A percentile compares a stretch with the other conserved stretches of the same genome.
Conservation (phyloP, 1,140 invertebrate species). For the Saxidomus purpurata region DNA sequence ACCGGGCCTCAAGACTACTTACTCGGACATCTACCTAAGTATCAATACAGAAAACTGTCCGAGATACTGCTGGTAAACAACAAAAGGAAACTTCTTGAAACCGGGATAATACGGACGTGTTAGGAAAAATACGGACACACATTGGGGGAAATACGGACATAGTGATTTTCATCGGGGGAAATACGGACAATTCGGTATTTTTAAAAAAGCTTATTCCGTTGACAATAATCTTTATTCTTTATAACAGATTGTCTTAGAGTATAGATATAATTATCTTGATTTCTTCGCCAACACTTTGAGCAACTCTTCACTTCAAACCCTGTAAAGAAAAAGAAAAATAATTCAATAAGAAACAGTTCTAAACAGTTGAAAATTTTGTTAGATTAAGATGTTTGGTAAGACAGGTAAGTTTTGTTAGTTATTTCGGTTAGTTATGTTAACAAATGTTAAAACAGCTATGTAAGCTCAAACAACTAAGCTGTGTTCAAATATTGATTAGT, state of each 20-base stretch:
- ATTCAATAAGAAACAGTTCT: background rate
- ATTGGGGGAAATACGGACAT: background rate
- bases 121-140: constrained; percentile 9
- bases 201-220: background rate
- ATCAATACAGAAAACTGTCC: background rate
- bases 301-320: background rate
- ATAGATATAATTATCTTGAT: no score
- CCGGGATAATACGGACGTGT: background rate
- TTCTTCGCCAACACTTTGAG: background rate
- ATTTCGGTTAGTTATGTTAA: background rate
- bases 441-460: no score
- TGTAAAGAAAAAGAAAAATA: background rate
- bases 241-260: no score
- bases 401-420: background rate
- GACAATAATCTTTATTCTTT: background rate
- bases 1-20: background rate
- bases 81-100: background rate
- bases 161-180: background rate
- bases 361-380: background rate
- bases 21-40: background rate
- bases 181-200: background rate
- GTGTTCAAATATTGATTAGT: background rate
- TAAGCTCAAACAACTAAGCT: background rate
- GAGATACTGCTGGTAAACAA: background rate
- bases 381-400: background rate